Evolutionary conservation across 2,888 invertebrate genomes (phyloP), one percentile per base, ranked within the genome.

Genomic region (Selenia dentaria): DNA sequence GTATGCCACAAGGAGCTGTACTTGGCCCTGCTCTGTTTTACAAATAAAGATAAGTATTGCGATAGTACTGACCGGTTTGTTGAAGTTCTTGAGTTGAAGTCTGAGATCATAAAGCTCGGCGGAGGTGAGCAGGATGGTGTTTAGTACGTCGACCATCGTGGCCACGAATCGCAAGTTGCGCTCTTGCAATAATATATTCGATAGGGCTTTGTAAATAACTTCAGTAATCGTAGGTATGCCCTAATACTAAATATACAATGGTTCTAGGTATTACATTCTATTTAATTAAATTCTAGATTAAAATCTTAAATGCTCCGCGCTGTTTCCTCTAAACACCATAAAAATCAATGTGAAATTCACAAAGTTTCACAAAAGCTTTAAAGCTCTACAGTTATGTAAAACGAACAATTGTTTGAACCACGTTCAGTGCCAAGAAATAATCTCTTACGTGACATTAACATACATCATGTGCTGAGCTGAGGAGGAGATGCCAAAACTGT

Each of bases 101-200:
- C 99, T 91, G 54, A 99, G 91, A 59, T 97, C 96, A 86, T 96
- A 98, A 18, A 99, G 92, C 86, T 99, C 99, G 1, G 98, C 95
- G 12, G 99, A 96, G 0, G 99, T 99, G 41, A 99, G 93, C 58
- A 99, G 92, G 67, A 99, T 98, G 57, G 96, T 95, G 83, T 96
- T 97, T 3, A 99, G 92, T 11, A 96, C 95, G 79, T 98, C 96
- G 37, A 99, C 98, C 95, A 99, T 96, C 22, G 95, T 94, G 61
- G 96, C 94, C 6, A 96, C 96, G 90, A 99, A 98, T 69, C 94
- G 94, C 38, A 96, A 89, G 83, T 98, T 95, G 40, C 93, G 87
- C 74, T 97, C 96, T 45, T 93, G 91, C 54, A 94, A 89, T 58
- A 99, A 91, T 53, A 97, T 96, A 74, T 95, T 93, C 0, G 98